These are phyloP conservation scores for Heliconius melpomene DNA, from an alignment of 1,140 invertebrate genomes.

Conservation along the genomic window DNA sequence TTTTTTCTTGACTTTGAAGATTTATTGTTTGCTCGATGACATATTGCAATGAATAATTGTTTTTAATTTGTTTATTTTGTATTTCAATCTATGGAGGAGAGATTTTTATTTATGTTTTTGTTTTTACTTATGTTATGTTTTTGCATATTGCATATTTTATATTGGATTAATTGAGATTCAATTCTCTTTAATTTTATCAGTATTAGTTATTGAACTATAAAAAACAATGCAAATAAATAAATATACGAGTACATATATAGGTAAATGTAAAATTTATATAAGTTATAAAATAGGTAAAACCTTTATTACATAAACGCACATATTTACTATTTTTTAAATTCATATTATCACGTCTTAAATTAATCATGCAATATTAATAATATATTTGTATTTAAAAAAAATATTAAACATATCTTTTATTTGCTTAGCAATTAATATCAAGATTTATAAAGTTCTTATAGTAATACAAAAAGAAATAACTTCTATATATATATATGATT, in stretches of 20 bases:
- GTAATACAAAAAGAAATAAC: not conserved
- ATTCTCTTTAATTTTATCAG: not conserved
- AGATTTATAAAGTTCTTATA: too few relatives aligned
- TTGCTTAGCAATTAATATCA: not conserved
- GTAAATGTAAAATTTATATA: too few relatives aligned
- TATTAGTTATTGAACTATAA: not conserved
- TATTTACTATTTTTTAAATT: not conserved
- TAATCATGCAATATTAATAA: not conserved
- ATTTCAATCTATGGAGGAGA: not conserved
- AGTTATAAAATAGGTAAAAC: too few relatives aligned
- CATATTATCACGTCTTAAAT: not conserved
- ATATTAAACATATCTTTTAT: not conserved
- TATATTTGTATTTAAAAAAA: too few relatives aligned
- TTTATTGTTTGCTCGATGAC: constrained; percentile 24
- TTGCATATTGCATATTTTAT: not conserved
- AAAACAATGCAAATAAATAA: too few relatives aligned
- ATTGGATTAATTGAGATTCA: too few relatives aligned
- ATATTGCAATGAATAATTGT: constrained; percentile 27
- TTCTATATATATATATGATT: not conserved
- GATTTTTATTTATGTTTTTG: not conserved
- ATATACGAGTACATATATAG: too few relatives aligned
- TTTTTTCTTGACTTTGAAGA: constrained; percentile 23
- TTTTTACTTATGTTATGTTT: not conserved
- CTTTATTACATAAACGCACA: not conserved
- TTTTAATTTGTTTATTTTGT: constrained; percentile 19